A percentile compares a stretch with the other conserved stretches of the same genome.
Evolutionary conservation across 2,113 vertebrate species (phyloP).

Genomic region (Colinus virginianus): DNA sequence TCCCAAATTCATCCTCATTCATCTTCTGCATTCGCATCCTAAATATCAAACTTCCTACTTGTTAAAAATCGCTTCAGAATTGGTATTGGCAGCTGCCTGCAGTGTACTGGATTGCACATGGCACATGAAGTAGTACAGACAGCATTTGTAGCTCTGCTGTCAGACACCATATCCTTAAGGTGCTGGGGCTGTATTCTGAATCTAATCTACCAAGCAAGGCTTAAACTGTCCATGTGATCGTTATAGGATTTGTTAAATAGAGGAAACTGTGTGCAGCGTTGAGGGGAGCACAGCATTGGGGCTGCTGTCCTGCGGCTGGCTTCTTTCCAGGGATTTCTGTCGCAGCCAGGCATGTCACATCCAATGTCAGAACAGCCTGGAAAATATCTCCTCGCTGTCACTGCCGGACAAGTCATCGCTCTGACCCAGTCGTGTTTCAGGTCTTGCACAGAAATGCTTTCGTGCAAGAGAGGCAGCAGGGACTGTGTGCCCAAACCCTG

Average conservation of each 20-base stretch:
- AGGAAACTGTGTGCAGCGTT: background rate
- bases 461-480: background rate
- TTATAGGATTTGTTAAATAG: background rate
- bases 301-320: background rate
- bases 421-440: background rate
- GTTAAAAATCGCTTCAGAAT: background rate
- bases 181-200: background rate
- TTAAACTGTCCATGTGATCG: background rate
- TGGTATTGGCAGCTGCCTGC: background rate
- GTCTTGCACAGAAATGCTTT: background rate
- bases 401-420: background rate
- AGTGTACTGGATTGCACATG: background rate
- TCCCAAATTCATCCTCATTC: background rate
- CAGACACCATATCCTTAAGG: background rate
- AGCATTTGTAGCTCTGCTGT: background rate
- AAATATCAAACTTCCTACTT: background rate
- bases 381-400: background rate
- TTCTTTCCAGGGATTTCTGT: background rate
- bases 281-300: rapidly evolving
- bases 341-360: background rate
- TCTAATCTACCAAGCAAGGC: background rate
- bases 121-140: background rate
- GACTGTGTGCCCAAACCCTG: background rate
- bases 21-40: background rate
- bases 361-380: background rate